A percentile compares a stretch with the other conserved stretches of the same genome.
These are phyloP conservation scores for Ornithoptera priamus DNA, from an alignment of 2,888 invertebrate genomes.

Conservation along the genomic window DNA sequence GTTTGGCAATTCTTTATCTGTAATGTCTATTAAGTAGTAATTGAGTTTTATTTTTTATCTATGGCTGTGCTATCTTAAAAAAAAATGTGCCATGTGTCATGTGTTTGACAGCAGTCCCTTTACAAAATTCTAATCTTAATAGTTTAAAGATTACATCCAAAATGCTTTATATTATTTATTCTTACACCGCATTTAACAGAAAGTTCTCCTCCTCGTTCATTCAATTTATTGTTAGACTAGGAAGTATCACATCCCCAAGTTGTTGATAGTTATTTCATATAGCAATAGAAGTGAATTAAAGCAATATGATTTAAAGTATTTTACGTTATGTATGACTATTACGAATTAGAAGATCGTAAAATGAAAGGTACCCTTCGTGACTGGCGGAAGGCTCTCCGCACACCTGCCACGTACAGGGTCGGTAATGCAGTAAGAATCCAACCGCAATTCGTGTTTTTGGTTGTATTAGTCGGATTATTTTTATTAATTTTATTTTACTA, in stretches of 20 bases:
- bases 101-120: conserved; percentile 12
- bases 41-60: background rate
- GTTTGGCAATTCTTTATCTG: background rate
- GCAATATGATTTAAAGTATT: conserved; percentile 49
- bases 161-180: conserved; percentile 19
- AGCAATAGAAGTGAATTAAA: conserved; percentile 30
- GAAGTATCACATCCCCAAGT: background rate
- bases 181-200: conserved; percentile 2
- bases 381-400: conserved; percentile 92
- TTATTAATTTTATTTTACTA: conserved; percentile 85
- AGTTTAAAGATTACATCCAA: conserved; percentile 21
- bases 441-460: conserved; percentile 86
- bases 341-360: conserved; percentile 69
- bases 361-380: conserved; percentile 83
- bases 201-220: background rate
- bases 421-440: conserved; percentile 93
- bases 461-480: conserved; percentile 83
- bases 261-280: conserved; percentile 12
- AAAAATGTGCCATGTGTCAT: conserved; percentile 20
- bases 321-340: conserved; percentile 70
- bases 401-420: conserved; percentile 92
- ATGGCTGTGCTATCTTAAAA: background rate
- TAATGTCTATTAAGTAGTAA: background rate
- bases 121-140: conserved; percentile 26
- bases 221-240: conserved; percentile 6